Evolutionary conservation across 2,113 vertebrate species (phyloP), one percentile per base, ranked within the genome.

Genomic region (Hemibates koningsi): DNA sequence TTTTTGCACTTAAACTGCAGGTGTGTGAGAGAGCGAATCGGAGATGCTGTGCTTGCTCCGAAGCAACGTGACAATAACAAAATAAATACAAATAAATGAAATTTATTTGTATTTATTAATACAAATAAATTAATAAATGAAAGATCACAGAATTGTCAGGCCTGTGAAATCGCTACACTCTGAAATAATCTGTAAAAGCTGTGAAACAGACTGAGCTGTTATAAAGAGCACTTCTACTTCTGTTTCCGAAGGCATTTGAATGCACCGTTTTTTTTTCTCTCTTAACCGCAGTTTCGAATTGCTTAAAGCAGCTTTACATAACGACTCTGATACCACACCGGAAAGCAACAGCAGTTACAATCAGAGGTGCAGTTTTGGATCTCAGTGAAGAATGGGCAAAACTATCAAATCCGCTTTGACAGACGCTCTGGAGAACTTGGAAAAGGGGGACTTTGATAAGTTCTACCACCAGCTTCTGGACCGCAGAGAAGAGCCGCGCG

Each of bases 361-460:
- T 9, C 66, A 16, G 66, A 24, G 21, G 66, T 16, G 38, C 21
- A 27, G 38, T 27, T 14, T 45, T 43, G 66, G 13, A 73, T 29
- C 19, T 68, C 12, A 1, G 81, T 52, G 19, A 85, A 5, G 24
- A 83, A 95, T 95, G 95, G 1, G 3, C 1, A 52, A 82, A 6
- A 86, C 38, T 1, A n/a, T n/a, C 1, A 90, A 1, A 53, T 21
- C 1, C 7, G 6, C 21, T 4, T 0, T 95, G 3, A 0, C 24
- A 3, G 36, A 81, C 0, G 0, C 2, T 2, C 63, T 96, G 73
- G 52, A 84, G 1, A 3, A 92, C 24, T 52, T 96, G 12, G 0
- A 0, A 0, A 0, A 52, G 1, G 1, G 0, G 0, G 0, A 89
- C 0, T 71, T 91, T 1, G 7, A 24, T 0, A 81, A 34, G 7